Percentiles rank a stretch among this genome's conserved stretches.
These are phyloP conservation scores for Callipepla squamata DNA, from an alignment of 2,113 vertebrate species.

Conservation along the genomic window DNA sequence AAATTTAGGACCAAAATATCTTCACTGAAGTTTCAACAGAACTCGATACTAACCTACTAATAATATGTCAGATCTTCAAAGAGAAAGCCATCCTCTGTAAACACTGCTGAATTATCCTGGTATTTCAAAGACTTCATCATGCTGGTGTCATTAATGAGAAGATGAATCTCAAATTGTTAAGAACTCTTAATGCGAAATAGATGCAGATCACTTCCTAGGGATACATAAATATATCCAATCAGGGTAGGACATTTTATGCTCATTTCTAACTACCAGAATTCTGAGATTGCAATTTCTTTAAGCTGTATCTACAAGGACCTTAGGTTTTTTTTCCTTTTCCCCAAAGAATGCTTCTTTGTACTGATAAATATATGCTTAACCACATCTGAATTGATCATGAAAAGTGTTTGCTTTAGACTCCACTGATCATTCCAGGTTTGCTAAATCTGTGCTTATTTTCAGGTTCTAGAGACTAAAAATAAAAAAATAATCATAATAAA, in stretches of 20 bases:
- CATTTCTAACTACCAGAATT: background rate
- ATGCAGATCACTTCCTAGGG: background rate
- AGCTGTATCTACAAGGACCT: background rate
- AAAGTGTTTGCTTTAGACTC: background rate
- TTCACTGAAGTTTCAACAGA: constrained; percentile 45
- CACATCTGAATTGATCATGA: background rate
- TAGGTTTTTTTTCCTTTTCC: fast-evolving
- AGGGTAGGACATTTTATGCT: background rate
- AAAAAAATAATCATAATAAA: fast-evolving
- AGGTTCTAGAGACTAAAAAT: background rate
- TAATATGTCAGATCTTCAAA: constrained; percentile 23
- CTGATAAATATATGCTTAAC: fast-evolving
- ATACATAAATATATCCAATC: background rate
- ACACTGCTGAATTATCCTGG: background rate
- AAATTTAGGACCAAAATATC: constrained; percentile 19
- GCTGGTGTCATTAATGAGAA: background rate
- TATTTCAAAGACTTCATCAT: constrained; percentile 32
- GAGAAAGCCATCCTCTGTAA: constrained; percentile 32
- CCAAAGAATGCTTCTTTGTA: background rate
- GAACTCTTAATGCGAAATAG: background rate
- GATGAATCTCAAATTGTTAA: constrained; percentile 1
- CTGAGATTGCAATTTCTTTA: background rate
- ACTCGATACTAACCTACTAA: constrained; percentile 1
- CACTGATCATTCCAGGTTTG: background rate
- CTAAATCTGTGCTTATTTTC: background rate